Evolutionary conservation across 2,797 vertebrate genomes (phyloP), one percentile per base, ranked within the genome.

Genomic region (Lophius americanus): DNA sequence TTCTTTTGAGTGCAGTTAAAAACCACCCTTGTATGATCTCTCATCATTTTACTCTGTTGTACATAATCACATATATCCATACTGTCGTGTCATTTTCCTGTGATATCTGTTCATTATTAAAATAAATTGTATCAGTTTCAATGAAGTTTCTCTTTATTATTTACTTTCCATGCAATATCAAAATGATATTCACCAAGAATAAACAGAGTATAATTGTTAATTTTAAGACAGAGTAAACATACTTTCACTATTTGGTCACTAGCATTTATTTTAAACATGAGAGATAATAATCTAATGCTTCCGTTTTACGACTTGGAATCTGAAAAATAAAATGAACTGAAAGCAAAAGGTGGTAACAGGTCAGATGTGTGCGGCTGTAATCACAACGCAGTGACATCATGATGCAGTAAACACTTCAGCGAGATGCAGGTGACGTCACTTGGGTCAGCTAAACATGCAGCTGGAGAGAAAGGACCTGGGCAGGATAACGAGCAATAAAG

Each of bases 241-340:
- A 9, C 8, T 39, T 64, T 48, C 0, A 56, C 41, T 38, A 54
- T 84, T 85, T 87, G 83, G 81, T 85, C 69, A 44, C n/a, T 4
- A 73, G 37, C 41, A 6, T 60, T 78, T 6, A 12, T 56, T 64
- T 60, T 50, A 70, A 12, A 57, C 55, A 62, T 1, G 2, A 13
- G 3, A 44, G n/a, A n/a, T n/a, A 23, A 23, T 23, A 14, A 56
- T 64, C 3, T 12, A 65, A 61, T 42, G 10, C 9, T 64, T 1
- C 0, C 7, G 4, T 23, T 36, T 50, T 48, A 50, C 71, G 13
- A 4, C 12, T 47, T 54, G 9, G 6, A 75, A 65, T 47, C 13
- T 58, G 48, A 33, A 51, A 51, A 44, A 23, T 23, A 23, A 23
- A 23, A 23, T 23, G 23, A 23, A 23, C 23, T 39, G 43, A 43